These are phyloP conservation scores for Pseudopodoces humilis DNA, from an alignment of 2,113 vertebrate species.

Conservation along the genomic window DNA sequence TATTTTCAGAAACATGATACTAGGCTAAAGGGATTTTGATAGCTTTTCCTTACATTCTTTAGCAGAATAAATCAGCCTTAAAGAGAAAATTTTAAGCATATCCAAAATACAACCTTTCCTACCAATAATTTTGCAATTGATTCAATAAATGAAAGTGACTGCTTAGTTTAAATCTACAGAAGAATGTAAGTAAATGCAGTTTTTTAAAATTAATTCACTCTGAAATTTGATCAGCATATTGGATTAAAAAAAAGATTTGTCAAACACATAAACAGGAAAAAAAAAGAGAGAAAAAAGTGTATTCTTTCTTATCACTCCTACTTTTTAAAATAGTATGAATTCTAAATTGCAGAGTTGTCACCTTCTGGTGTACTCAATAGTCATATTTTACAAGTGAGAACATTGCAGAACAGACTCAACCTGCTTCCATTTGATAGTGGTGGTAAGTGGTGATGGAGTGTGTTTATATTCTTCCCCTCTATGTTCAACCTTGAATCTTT, in stretches of 20 bases:
- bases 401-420: background rate
- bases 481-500: background rate
- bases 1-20: background rate
- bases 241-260: background rate
- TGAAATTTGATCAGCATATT: background rate
- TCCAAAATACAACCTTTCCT: background rate
- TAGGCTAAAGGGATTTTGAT: background rate
- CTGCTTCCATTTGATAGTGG: background rate
- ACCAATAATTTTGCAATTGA: background rate
- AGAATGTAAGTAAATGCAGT: background rate
- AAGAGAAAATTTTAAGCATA: background rate
- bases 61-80: background rate
- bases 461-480: background rate
- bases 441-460: background rate
- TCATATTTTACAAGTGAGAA: background rate
- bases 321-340: background rate
- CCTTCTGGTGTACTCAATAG: background rate
- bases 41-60: background rate
- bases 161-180: background rate
- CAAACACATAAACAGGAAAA: background rate
- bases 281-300: rapidly evolving
- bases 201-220: background rate
- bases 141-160: background rate
- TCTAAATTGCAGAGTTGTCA: background rate
- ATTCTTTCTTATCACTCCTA: background rate